phyloP scores from a whole-genome alignment of 2,113 vertebrate genomes.

The Vulpes ferrilata region DNA sequence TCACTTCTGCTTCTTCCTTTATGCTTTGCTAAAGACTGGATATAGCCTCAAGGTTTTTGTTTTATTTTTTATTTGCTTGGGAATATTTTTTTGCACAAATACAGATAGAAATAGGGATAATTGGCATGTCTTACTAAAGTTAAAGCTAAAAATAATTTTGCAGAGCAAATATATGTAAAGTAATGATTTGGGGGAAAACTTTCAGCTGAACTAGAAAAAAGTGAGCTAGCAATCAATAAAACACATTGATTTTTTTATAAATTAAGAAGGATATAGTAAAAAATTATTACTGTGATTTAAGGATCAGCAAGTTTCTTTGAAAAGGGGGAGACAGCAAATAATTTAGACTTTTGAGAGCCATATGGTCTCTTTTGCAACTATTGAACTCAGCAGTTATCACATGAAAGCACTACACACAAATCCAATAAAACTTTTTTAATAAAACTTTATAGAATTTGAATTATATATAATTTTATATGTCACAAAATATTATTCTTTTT shows the following conservation, averaged over 20 bases:
- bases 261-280: background rate
- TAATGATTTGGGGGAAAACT: background rate
- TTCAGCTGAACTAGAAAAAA: background rate
- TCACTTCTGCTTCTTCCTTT: background rate
- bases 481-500: background rate
- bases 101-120: background rate
- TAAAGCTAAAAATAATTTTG: background rate
- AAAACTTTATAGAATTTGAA: background rate
- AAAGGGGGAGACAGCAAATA: background rate
- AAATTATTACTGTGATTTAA: background rate
- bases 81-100: background rate
- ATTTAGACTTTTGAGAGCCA: background rate
- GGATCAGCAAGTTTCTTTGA: background rate
- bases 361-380: background rate
- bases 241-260: conserved; percentile 30
- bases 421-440: background rate
- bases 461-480: background rate
- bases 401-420: background rate
- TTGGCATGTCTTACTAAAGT: background rate
- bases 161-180: background rate
- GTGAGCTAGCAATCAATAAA: background rate
- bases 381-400: background rate
- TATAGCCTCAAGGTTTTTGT: background rate
- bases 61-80: background rate
- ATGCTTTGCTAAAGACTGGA: background rate